These are phyloP conservation scores for Electrona antarctica DNA, from an alignment of 2,113 vertebrate species.

Conservation along the genomic window DNA sequence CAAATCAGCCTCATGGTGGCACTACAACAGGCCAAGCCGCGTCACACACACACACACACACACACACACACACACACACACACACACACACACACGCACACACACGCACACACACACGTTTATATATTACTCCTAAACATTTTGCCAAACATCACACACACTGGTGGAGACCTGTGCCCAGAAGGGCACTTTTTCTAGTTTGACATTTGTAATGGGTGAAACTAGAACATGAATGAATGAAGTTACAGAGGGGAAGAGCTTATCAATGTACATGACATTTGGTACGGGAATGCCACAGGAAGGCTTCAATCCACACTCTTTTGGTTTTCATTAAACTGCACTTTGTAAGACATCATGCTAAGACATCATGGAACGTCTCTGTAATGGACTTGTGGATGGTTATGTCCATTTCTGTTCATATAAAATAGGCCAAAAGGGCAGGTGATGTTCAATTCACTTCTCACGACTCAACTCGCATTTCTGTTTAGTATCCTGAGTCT, in stretches of 20 bases:
- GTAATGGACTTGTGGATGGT: conserved; percentile 44
- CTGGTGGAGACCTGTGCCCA: too few relatives aligned
- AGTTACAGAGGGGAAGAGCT: background rate
- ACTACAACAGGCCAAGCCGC: too few relatives aligned
- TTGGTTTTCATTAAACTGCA: background rate
- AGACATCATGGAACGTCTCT: conserved; percentile 15
- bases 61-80: too few relatives aligned
- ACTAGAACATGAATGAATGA: background rate
- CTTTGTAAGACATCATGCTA: conserved; percentile 24
- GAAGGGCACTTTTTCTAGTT: too few relatives aligned
- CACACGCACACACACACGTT: too few relatives aligned
- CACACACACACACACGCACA: too few relatives aligned
- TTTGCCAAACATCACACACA: too few relatives aligned
- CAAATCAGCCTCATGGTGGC: too few relatives aligned
- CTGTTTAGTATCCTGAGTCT: conserved; percentile 15
- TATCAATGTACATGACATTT: background rate
- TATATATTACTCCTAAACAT: too few relatives aligned
- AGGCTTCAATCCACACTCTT: background rate
- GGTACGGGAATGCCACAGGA: too few relatives aligned
- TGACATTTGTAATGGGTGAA: too few relatives aligned
- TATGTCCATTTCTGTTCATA: background rate
- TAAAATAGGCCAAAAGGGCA: background rate
- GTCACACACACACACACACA: too few relatives aligned
- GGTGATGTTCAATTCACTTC: conserved; percentile 15
- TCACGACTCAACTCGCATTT: background rate